Evolutionary conservation across 2,797 vertebrate species (phyloP).

Genomic region (Pantherophis alleghaniensis): DNA sequence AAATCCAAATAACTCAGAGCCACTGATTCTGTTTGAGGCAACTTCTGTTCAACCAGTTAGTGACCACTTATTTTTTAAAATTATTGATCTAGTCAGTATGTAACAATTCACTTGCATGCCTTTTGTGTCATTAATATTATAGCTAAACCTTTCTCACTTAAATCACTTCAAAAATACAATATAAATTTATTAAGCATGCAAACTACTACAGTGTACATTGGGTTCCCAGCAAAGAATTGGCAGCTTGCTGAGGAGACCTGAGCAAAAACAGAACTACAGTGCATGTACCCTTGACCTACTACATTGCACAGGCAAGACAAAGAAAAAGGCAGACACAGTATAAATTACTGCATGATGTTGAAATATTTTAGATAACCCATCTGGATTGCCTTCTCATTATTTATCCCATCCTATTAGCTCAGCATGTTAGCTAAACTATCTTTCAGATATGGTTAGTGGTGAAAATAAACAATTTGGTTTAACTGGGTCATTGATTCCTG

Average conservation of each 20-base stretch:
- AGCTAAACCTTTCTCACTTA: background rate
- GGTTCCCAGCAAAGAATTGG: background rate
- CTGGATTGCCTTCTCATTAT: background rate
- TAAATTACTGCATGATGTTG: background rate
- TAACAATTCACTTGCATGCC: background rate
- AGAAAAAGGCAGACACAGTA: background rate
- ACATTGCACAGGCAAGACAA: background rate
- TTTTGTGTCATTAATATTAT: background rate
- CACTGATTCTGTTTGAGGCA: constrained; percentile 51
- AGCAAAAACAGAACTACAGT: background rate
- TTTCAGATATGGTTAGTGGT: background rate
- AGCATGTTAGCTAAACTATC: background rate
- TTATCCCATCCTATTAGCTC: background rate
- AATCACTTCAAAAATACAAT: background rate
- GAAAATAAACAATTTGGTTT: background rate
- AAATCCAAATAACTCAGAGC: constrained; percentile 43
- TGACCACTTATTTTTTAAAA: constrained; percentile 27
- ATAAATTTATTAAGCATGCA: background rate
- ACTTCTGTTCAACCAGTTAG: constrained; percentile 39
- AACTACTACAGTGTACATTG: background rate
- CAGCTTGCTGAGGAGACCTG: background rate
- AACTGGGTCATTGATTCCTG: background rate
- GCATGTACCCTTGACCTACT: background rate
- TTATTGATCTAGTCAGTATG: background rate
- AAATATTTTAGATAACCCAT: background rate